Conservation (phyloP, 1,140 invertebrate species). For the Maniola jurtina region DNA sequence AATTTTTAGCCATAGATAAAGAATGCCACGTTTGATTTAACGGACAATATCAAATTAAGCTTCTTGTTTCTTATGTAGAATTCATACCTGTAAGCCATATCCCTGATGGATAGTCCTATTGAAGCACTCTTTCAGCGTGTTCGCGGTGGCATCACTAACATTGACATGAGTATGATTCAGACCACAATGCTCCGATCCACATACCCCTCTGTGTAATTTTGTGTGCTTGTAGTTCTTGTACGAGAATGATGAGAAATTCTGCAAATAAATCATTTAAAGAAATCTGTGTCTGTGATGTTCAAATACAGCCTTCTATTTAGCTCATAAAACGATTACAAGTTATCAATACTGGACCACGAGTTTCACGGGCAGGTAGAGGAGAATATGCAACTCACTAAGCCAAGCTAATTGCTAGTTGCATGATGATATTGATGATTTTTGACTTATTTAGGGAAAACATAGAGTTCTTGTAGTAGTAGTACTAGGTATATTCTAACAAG, state of each 20-base stretch:
- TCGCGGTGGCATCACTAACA: constrained; percentile 40
- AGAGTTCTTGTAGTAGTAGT: too few relatives aligned
- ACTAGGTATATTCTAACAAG: too few relatives aligned
- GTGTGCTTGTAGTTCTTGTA: constrained; percentile 63
- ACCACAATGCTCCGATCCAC: constrained; percentile 58
- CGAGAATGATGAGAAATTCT: constrained; percentile 61
- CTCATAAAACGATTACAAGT: too few relatives aligned
- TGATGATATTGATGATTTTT: too few relatives aligned
- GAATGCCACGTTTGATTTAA: too few relatives aligned
- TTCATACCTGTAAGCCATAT: constrained; percentile 60
- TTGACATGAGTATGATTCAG: constrained; percentile 56
- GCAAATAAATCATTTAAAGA: constrained; percentile 12
- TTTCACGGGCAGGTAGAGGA: too few relatives aligned
- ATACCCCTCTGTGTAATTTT: constrained; percentile 64
- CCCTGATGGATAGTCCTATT: constrained; percentile 54
- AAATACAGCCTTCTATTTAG: too few relatives aligned
- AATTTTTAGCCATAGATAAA: too few relatives aligned
- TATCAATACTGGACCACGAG: too few relatives aligned
- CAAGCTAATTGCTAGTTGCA: too few relatives aligned
- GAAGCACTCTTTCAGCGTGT: constrained; percentile 50
- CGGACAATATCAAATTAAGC: background rate
- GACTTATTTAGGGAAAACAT: background rate
- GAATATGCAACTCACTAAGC: too few relatives aligned
- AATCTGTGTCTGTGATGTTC: background rate
- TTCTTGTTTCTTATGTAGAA: background rate